Evolutionary conservation across 2,797 vertebrate species (phyloP).

Genomic region (Gallinago nigripennis): DNA sequence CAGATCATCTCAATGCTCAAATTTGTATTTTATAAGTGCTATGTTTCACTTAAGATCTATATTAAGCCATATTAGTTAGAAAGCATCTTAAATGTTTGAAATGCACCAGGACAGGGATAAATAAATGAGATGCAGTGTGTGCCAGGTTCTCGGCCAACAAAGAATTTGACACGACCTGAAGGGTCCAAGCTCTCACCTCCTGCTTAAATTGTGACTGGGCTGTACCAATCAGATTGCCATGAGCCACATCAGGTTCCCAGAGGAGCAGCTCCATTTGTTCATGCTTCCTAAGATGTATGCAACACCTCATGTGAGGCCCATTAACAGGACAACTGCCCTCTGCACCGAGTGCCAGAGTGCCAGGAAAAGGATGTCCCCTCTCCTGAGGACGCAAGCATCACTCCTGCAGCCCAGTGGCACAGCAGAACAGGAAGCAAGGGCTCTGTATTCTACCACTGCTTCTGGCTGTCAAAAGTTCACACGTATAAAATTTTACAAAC

Average conservation of each 20-base stretch:
- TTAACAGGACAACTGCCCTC: background rate
- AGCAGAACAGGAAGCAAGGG: background rate
- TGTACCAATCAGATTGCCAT: background rate
- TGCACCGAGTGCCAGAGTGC: background rate
- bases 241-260: background rate
- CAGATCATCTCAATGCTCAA: background rate
- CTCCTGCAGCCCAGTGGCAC: background rate
- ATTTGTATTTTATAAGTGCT: background rate
- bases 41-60: background rate
- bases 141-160: background rate
- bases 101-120: background rate
- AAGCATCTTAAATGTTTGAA: background rate
- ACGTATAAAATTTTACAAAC: background rate
- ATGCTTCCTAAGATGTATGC: background rate
- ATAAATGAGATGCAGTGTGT: background rate
- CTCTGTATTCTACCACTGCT: background rate
- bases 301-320: background rate
- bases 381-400: background rate
- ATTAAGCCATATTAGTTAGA: background rate
- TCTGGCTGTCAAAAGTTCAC: slow-evolving; percentile 14
- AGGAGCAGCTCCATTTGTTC: background rate
- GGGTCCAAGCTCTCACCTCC: background rate
- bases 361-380: background rate
- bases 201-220: background rate
- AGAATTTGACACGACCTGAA: background rate